These are phyloP conservation scores for Pseudorhombus dupliciocellatus DNA, from an alignment of 2,113 vertebrate species.

Conservation along the genomic window DNA sequence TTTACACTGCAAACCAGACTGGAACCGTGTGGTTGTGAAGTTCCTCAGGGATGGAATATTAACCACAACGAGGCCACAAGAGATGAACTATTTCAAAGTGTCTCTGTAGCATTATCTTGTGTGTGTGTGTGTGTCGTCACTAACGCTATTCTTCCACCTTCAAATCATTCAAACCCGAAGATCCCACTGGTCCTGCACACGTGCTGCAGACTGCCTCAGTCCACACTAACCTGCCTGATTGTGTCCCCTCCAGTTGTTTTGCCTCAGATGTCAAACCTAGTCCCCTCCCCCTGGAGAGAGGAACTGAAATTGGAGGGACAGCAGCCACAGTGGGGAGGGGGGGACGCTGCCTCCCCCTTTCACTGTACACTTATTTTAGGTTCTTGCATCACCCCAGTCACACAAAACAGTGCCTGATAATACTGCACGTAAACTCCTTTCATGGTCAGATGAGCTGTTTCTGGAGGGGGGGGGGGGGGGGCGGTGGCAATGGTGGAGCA, in stretches of 20 bases:
- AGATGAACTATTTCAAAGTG: conserved; percentile 14
- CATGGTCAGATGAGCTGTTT: conserved; percentile 52
- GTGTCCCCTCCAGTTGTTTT: neutral
- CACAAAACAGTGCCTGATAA: conserved; percentile 29
- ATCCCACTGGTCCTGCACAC: too few species aligned
- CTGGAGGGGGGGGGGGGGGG: too few species aligned
- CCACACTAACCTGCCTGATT: neutral
- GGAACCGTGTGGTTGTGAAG: neutral
- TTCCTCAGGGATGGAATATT: conserved; percentile 53
- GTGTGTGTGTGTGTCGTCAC: neutral
- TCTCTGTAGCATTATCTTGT: neutral
- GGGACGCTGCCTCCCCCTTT: conserved; percentile 21
- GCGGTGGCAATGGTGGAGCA: neutral
- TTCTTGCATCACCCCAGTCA: conserved; percentile 57
- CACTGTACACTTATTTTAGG: conserved; percentile 66
- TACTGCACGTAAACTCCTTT: conserved; percentile 53
- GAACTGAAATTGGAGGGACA: conserved; percentile 55
- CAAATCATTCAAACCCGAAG: neutral
- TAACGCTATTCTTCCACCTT: neutral
- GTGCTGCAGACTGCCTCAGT: too few species aligned
- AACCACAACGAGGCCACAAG: conserved; percentile 25
- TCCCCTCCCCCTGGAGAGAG: conserved; percentile 9
- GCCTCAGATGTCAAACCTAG: conserved; percentile 31
- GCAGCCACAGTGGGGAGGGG: conserved; percentile 14
- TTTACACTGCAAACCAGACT: neutral